Evolutionary conservation across 2,888 invertebrate species (phyloP), one percentile per base, ranked within the genome.

Genomic region (Drosophila algonquin): DNA sequence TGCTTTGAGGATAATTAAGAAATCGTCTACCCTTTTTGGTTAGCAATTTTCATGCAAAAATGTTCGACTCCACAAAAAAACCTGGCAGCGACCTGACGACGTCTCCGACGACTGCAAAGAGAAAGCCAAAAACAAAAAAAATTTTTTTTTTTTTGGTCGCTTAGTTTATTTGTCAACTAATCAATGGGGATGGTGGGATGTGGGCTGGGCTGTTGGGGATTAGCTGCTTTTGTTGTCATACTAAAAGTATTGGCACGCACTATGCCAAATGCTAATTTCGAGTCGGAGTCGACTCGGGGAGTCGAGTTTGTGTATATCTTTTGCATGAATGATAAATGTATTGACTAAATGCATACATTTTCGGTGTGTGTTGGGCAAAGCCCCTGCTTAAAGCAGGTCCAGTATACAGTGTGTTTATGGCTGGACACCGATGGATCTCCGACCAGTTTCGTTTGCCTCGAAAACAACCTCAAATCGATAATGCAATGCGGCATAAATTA

Each of bases 41-140:
- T 75, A n/a, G 79, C 84, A 88, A 83, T 83, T 88, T 75, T 79
- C 75, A 83, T 86, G 87, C 88, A 75, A 80, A 76, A 54, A 47
- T 71, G 30, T 70, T 30, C 9, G 24, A 18, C 9, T 63, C 64
- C 51, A 16, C 51, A 16, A n/a, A 12, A 24, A 44, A 12, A 51
- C 7, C 14, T 56, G 54, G 16, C 30, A 46, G 52, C 53, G 1
- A 24, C 24, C 4, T 21, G 21, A 0, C 4, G 24, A 24, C 24
- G 53, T n/a, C 21, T 21, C 21, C 56, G 45, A 12, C 53, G 61
- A 57, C 86, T 82, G 86, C 63, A 86, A 83, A 87, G 75, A 87
- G 68, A 81, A 77, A 79, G 71, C 74, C 56, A 63, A 51, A 60
- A 50, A 30, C 21, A 51, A 47, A 48, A 48, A 46, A 44, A 48